Conservation (phyloP, 92 coral and sea anemone species). For the Meandrina meandrites region DNA sequence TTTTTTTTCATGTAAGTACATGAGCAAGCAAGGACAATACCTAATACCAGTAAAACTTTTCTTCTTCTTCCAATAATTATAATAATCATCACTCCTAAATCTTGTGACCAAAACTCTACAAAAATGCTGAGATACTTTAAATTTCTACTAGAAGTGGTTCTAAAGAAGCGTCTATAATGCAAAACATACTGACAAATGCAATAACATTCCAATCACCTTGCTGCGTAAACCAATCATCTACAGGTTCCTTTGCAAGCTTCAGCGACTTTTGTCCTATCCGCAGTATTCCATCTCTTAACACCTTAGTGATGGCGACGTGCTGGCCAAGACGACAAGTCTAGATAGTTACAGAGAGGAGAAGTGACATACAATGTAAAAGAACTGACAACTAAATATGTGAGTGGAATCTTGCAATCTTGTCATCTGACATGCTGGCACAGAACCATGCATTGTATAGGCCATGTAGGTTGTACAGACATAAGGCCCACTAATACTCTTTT, state of each 20-base stretch:
- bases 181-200: too few relatives aligned
- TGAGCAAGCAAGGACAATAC: too few relatives aligned
- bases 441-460: too few relatives aligned
- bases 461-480: too few relatives aligned
- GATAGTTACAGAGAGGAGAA: neutral
- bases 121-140: neutral
- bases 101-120: neutral
- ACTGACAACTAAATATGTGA: neutral
- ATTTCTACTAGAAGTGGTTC: neutral
- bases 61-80: neutral
- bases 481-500: too few relatives aligned
- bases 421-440: too few relatives aligned
- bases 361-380: neutral
- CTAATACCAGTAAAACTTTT: neutral
- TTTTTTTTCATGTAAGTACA: neutral
- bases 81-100: too few relatives aligned
- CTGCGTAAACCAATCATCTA: conserved; percentile 87
- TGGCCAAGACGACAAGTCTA: conserved; percentile 97
- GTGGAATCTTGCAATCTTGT: neutral
- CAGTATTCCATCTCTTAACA: conserved; percentile 81
- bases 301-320: conserved; percentile 88
- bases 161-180: neutral
- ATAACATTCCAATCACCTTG: conserved; percentile 63
- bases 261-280: conserved; percentile 88
- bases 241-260: conserved; percentile 83